Percentiles rank a stretch among this genome's conserved stretches.
Evolutionary conservation across 2,797 vertebrate species (phyloP).

Genomic region (Chelonia mydas): DNA sequence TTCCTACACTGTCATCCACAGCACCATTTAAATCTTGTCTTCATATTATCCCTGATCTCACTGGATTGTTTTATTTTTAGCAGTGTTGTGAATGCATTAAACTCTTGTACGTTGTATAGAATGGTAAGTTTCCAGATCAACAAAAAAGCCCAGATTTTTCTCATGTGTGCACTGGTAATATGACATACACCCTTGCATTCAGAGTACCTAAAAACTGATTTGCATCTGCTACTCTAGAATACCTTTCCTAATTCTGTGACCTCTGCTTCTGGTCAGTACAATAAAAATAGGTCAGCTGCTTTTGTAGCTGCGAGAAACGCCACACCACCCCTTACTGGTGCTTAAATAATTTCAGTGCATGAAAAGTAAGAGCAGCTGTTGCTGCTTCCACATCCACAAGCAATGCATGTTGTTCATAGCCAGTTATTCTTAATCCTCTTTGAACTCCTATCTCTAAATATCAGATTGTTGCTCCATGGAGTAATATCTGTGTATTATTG

Average conservation of each 20-base stretch:
- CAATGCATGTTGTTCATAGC: conserved; percentile 20
- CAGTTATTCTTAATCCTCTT: conserved; percentile 70
- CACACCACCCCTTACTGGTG: neutral
- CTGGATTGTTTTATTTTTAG: neutral
- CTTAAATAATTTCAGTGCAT: conserved; percentile 55
- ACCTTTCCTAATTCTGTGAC: neutral
- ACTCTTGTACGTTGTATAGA: neutral
- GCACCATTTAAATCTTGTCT: neutral
- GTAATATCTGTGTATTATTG: conserved; percentile 57
- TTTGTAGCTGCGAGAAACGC: conserved; percentile 40
- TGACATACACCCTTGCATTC: neutral
- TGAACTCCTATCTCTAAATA: conserved; percentile 68
- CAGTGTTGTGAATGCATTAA: neutral
- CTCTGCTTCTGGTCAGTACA: conserved; percentile 31
- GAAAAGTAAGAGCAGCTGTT: conserved; percentile 73
- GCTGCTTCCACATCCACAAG: conserved; percentile 61
- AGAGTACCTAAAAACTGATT: neutral
- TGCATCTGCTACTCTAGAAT: neutral
- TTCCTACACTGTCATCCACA: neutral
- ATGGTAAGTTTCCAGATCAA: neutral
- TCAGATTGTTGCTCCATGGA: conserved; percentile 42
- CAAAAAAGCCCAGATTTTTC: neutral
- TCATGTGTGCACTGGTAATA: neutral
- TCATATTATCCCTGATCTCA: neutral
- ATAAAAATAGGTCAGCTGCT: conserved; percentile 49